Conservation (phyloP, 2,797 vertebrate species). For the Pterois miles region DNA sequence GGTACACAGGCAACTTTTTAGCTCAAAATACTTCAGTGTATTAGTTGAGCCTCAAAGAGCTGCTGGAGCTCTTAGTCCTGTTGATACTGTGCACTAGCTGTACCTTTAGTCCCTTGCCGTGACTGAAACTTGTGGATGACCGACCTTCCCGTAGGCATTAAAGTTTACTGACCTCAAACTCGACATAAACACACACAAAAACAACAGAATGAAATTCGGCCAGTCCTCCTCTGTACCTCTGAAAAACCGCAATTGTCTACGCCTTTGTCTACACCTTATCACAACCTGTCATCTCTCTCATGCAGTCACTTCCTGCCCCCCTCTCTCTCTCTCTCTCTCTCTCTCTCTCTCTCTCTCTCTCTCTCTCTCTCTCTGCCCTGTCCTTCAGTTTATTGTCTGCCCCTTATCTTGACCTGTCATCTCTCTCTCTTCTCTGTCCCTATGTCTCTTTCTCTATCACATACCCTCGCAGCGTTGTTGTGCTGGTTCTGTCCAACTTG, state of each 20-base stretch:
- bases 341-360: constrained; percentile 30
- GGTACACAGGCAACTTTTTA: too few species aligned
- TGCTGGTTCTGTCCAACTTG: constrained; percentile 60
- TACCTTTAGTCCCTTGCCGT: too few species aligned
- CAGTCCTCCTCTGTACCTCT: constrained; percentile 7
- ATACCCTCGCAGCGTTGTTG: constrained; percentile 31
- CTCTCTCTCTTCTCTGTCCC: constrained; percentile 39
- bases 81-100: too few species aligned
- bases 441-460: constrained; percentile 22
- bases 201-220: constrained; percentile 17
- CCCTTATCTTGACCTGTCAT: constrained; percentile 76
- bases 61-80: too few species aligned
- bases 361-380: constrained; percentile 24
- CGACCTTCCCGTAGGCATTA: not conserved
- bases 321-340: constrained; percentile 7
- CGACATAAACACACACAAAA: not conserved
- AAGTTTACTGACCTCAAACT: constrained; percentile 1
- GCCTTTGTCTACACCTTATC: constrained; percentile 45
- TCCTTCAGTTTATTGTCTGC: constrained; percentile 72
- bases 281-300: constrained; percentile 47
- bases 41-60: too few species aligned
- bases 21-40: too few species aligned
- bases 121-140: too few species aligned
- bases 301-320: constrained; percentile 37
- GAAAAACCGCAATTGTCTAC: constrained; percentile 42